A percentile compares a stretch with the other conserved stretches of the same genome.
Evolutionary conservation across 1,140 invertebrate genomes (phyloP).

Genomic region (Onthophagus taurus): DNA sequence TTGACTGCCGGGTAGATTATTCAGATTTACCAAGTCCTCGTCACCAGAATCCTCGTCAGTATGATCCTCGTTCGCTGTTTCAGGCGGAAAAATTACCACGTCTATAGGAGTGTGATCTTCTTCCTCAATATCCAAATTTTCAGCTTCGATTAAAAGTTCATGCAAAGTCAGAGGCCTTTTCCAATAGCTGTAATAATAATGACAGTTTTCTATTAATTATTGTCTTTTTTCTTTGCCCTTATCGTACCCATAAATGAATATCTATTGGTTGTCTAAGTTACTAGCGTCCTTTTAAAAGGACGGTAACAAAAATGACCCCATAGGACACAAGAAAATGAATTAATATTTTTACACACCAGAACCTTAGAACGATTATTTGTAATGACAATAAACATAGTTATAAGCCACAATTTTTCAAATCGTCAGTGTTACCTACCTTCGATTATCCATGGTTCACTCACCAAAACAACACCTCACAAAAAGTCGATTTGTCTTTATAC

Average conservation of each 20-base stretch:
- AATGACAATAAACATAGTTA: no score
- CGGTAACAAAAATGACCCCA: no score
- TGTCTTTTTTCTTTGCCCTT: no score
- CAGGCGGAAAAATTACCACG: conserved; percentile 15
- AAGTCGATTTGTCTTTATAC: no score
- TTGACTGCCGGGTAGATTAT: conserved; percentile 14
- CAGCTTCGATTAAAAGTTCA: conserved; percentile 14
- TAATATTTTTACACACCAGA: no score
- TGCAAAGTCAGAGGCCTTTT: conserved; percentile 14
- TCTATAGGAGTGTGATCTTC: conserved; percentile 3
- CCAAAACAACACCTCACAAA: no score
- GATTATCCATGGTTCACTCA: no score
- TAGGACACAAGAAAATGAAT: no score
- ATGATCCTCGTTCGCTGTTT: conserved; percentile 10
- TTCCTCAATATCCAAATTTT: conserved; percentile 11
- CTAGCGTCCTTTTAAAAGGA: not conserved
- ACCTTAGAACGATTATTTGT: no score
- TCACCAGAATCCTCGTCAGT: conserved; percentile 19
- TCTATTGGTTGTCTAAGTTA: not conserved
- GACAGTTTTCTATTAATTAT: not conserved
- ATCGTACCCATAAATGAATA: not conserved
- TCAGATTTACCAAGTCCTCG: conserved; percentile 16
- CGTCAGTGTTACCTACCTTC: no score
- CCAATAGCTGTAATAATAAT: conserved; percentile 15
- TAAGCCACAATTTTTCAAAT: no score